A percentile compares a stretch with the other conserved stretches of the same genome.
These are phyloP conservation scores for Darevskia nairensis DNA, from an alignment of 2,797 vertebrate genomes.

Conservation along the genomic window DNA sequence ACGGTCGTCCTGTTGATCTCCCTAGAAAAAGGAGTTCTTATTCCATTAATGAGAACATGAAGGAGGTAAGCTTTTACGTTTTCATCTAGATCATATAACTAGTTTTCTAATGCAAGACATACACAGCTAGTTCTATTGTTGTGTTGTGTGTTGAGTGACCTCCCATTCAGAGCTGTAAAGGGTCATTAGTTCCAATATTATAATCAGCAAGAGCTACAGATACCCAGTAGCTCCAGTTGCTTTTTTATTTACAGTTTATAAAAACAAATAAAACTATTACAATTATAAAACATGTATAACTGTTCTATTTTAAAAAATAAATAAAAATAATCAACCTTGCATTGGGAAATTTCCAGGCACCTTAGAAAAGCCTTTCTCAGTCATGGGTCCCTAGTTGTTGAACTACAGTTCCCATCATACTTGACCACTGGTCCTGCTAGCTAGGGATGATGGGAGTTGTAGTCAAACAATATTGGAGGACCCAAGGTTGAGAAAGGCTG, in stretches of 20 bases:
- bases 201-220: neutral
- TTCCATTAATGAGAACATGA: conserved; percentile 85
- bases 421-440: too few relatives aligned
- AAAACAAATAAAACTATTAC: too few relatives aligned
- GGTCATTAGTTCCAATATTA: neutral
- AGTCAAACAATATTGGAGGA: too few relatives aligned
- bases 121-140: neutral
- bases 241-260: neutral
- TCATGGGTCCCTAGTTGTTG: too few relatives aligned
- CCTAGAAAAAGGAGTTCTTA: conserved; percentile 78
- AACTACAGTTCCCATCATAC: too few relatives aligned
- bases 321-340: too few relatives aligned
- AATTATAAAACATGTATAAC: too few relatives aligned
- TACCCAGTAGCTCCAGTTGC: neutral
- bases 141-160: neutral
- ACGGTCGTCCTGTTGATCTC: conserved; percentile 77
- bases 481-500: too few relatives aligned
- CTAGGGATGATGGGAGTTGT: too few relatives aligned
- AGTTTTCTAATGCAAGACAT: neutral
- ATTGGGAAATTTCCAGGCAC: too few relatives aligned
- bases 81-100: neutral
- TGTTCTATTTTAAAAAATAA: too few relatives aligned
- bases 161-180: neutral
- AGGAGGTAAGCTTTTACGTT: conserved; percentile 78
- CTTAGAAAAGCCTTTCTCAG: too few relatives aligned